These are phyloP conservation scores for Felis catus DNA, from an alignment of 2,113 vertebrate genomes.

Conservation along the genomic window DNA sequence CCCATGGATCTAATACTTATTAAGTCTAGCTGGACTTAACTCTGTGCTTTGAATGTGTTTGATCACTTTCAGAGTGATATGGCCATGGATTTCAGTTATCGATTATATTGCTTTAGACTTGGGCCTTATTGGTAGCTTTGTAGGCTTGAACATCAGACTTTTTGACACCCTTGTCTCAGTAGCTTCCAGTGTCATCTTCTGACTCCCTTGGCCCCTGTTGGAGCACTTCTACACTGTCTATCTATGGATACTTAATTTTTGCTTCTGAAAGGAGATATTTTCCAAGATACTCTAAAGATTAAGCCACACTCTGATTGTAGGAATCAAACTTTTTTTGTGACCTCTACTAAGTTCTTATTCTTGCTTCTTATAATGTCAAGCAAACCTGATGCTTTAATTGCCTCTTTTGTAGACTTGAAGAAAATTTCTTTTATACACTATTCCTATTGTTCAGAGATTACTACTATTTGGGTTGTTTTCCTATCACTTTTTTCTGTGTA, in stretches of 20 bases:
- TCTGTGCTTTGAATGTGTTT: neutral
- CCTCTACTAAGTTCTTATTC: neutral
- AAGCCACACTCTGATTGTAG: neutral
- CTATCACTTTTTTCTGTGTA: neutral
- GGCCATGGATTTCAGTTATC: neutral
- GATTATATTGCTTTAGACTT: neutral
- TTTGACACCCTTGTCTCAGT: neutral
- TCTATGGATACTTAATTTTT: neutral
- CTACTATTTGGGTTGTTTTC: neutral
- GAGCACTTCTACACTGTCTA: fast-evolving
- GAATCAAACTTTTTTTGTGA: neutral
- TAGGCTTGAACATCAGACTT: neutral
- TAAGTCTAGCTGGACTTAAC: neutral
- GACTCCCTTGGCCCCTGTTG: neutral
- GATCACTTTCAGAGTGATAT: neutral
- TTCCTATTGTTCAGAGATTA: neutral
- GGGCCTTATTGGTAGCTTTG: neutral
- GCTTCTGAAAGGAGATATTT: neutral
- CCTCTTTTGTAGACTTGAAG: neutral
- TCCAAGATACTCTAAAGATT: neutral
- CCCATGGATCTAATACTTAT: neutral
- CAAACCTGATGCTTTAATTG: neutral
- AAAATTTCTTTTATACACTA: neutral
- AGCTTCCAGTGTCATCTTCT: neutral
- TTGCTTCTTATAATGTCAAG: neutral